phyloP scores from a whole-genome alignment of 1,140 invertebrate species.

The Drosophila insularis region DNA sequence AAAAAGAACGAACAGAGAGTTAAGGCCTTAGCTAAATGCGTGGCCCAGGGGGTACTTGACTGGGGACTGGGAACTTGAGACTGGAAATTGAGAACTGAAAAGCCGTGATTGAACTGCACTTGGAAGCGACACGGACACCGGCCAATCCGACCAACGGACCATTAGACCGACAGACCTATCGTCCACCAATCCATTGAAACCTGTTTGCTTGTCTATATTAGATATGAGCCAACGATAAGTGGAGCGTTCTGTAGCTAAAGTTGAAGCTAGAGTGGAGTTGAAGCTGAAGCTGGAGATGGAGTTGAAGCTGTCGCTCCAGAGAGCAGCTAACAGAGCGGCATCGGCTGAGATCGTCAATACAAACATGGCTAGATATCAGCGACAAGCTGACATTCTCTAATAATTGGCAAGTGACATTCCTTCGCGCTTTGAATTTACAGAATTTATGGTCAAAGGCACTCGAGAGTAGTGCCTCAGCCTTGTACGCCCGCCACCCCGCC shows the following conservation, averaged over 20 bases:
- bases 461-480: slow-evolving; percentile 18
- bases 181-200: slow-evolving; percentile 48
- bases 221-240: slow-evolving; percentile 80
- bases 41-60: slow-evolving; percentile 41
- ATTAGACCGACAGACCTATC: slow-evolving; percentile 19
- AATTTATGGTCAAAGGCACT: slow-evolving; percentile 77
- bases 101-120: slow-evolving; percentile 76
- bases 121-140: slow-evolving; percentile 38
- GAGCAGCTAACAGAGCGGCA: slow-evolving; percentile 15
- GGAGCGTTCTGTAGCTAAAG: slow-evolving; percentile 63
- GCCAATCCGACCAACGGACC: too few relatives aligned
- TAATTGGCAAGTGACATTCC: slow-evolving; percentile 80
- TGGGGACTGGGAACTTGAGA: slow-evolving; percentile 37
- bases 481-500: not conserved
- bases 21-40: slow-evolving; percentile 44
- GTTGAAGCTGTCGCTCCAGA: slow-evolving; percentile 36
- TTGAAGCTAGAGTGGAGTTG: slow-evolving; percentile 16
- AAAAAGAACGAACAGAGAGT: slow-evolving; percentile 8
- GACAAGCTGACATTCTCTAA: slow-evolving; percentile 80
- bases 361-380: slow-evolving; percentile 80
- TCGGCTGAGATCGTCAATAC: slow-evolving; percentile 75
- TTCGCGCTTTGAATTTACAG: slow-evolving; percentile 79
- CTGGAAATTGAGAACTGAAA: slow-evolving; percentile 34
- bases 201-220: slow-evolving; percentile 80
- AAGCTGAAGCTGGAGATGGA: slow-evolving; percentile 17